Evolutionary conservation across 2,797 vertebrate species (phyloP).

Genomic region (Steatocranus sp.): DNA sequence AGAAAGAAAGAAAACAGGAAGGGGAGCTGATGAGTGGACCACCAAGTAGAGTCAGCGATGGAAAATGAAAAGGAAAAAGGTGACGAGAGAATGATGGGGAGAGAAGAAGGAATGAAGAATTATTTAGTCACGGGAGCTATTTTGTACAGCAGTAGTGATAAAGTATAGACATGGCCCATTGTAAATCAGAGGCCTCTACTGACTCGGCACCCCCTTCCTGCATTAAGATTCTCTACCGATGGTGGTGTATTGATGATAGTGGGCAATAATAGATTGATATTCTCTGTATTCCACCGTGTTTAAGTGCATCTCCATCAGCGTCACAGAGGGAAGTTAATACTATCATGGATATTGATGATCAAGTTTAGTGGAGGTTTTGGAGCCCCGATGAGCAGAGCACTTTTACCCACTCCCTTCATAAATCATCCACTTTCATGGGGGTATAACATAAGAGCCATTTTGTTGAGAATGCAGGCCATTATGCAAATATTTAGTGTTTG

Average conservation of each 20-base stretch:
- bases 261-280: conserved; percentile 56
- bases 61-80: conserved; percentile 2
- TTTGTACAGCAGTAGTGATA: conserved; percentile 49
- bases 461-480: conserved; percentile 66
- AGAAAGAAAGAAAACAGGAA: conserved; percentile 10
- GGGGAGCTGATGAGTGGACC: conserved; percentile 28
- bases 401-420: conserved; percentile 54
- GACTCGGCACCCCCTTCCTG: conserved; percentile 25
- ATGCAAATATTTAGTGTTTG: conserved; percentile 74
- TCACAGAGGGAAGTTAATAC: conserved; percentile 57
- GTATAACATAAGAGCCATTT: conserved; percentile 66
- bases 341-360: conserved; percentile 63
- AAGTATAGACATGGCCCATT: conserved; percentile 31
- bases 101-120: conserved; percentile 37
- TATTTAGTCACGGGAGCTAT: conserved; percentile 33
- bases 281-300: conserved; percentile 52
- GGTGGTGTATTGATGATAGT: conserved; percentile 56
- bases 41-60: neutral
- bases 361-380: conserved; percentile 61
- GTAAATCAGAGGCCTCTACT: conserved; percentile 62
- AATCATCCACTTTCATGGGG: conserved; percentile 63
- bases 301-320: conserved; percentile 70
- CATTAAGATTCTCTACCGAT: conserved; percentile 49
- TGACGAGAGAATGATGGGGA: conserved; percentile 25
- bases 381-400: conserved; percentile 48